Conservation (phyloP, 1,140 invertebrate genomes). For the Helicoverpa zea region DNA sequence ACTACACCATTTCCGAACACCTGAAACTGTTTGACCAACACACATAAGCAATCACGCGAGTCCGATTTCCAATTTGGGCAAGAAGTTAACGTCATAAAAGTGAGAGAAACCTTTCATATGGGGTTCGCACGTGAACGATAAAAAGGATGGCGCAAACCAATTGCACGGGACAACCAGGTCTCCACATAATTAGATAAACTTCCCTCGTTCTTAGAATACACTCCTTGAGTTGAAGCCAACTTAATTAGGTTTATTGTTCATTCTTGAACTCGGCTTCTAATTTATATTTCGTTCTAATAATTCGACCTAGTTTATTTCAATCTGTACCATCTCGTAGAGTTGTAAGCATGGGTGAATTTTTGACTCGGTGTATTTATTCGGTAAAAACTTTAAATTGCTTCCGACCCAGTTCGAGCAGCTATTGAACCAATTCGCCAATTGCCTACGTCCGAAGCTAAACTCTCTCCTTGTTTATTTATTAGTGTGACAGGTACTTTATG, state of each 20-base stretch:
- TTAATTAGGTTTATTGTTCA: constrained; percentile 51
- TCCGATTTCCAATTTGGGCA: constrained; percentile 36
- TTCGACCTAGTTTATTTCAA: constrained; percentile 59
- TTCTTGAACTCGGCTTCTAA: constrained; percentile 43
- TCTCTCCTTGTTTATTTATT: constrained; percentile 68
- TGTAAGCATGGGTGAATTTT: constrained; percentile 66
- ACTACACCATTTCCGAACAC: constrained; percentile 27
- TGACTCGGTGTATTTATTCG: constrained; percentile 81
- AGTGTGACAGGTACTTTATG: constrained; percentile 56
- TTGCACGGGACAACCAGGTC: constrained; percentile 37
- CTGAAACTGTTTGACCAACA: constrained; percentile 37
- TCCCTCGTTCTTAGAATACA: constrained; percentile 28
- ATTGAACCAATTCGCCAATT: constrained; percentile 79
- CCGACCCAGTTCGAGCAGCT: constrained; percentile 77
- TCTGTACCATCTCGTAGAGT: constrained; percentile 60
- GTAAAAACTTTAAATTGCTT: constrained; percentile 84
- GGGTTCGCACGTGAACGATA: constrained; percentile 39
- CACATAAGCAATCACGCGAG: constrained; percentile 38
- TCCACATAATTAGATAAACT: constrained; percentile 45
- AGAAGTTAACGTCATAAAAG: constrained; percentile 42
- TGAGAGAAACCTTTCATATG: constrained; percentile 21
- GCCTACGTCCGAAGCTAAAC: constrained; percentile 67
- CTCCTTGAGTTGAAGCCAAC: constrained; percentile 47
- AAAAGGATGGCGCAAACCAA: constrained; percentile 41
- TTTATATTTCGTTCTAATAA: constrained; percentile 48